Conservation (phyloP, 1,140 invertebrate species). For the Drosophila kohkoa region DNA sequence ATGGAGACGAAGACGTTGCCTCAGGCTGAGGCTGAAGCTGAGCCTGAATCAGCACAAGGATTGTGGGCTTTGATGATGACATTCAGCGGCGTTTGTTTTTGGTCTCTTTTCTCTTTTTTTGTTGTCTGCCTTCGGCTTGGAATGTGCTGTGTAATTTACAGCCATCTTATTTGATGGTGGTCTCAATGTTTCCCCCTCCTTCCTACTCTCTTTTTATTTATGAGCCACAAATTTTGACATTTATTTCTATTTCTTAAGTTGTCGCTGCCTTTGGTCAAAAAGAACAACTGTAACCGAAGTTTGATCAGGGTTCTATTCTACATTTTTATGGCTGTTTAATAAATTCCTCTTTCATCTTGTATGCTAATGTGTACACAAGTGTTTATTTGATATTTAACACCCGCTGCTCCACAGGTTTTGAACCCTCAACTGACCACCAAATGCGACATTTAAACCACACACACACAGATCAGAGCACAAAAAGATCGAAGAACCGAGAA, state of each 20-base stretch:
- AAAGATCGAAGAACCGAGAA: not conserved
- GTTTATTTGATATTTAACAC: conserved; percentile 84
- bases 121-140: conserved; percentile 3
- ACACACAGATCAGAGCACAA: conserved; percentile 17
- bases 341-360: conserved; percentile 54
- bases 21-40: not conserved
- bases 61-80: conserved; percentile 64
- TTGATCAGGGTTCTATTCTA: conserved; percentile 38
- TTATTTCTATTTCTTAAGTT: conserved; percentile 50
- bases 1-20: not conserved
- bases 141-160: conserved; percentile 76
- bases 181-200: not conserved
- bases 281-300: conserved; percentile 43
- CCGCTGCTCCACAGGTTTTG: conserved; percentile 40
- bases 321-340: conserved; percentile 60
- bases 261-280: not conserved
- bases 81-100: conserved; percentile 49
- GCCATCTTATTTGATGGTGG: conserved; percentile 50
- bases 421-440: conserved; percentile 64
- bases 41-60: conserved; percentile 41
- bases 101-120: conserved; percentile 10
- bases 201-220: conserved; percentile 58
- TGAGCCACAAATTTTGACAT: conserved; percentile 72
- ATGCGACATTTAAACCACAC: conserved; percentile 43
- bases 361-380: conserved; percentile 78